Evolutionary conservation across 2,113 vertebrate genomes (phyloP).

Genomic region (Scolopax mira): DNA sequence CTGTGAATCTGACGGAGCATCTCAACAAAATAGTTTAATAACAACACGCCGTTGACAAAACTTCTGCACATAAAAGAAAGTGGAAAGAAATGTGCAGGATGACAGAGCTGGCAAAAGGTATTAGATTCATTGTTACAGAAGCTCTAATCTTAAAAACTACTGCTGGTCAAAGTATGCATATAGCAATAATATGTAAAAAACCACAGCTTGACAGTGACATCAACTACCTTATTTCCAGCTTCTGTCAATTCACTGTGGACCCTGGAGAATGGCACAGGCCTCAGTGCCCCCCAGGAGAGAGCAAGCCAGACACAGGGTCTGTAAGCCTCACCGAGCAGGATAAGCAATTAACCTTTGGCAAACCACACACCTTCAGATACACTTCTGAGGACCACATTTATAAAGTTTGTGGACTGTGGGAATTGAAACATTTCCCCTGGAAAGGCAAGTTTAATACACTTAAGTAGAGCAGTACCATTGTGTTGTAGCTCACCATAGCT

Average conservation of each 20-base stretch:
- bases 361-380: slow-evolving; percentile 64
- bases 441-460: neutral
- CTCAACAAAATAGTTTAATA: neutral
- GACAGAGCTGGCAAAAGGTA: neutral
- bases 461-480: neutral
- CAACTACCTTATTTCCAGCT: neutral
- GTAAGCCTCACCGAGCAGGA: slow-evolving; percentile 4
- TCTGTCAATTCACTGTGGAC: neutral
- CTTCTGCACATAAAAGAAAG: neutral
- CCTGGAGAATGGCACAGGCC: neutral
- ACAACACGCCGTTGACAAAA: neutral
- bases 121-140: neutral
- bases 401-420: neutral
- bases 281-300: neutral
- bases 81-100: neutral
- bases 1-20: neutral
- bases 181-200: neutral
- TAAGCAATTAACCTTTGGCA: slow-evolving; percentile 50
- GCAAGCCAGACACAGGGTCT: neutral
- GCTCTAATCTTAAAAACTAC: neutral
- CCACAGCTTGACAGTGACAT: neutral
- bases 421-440: neutral
- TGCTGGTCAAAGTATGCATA: neutral
- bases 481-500: neutral
- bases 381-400: slow-evolving; percentile 43